Percentiles rank a stretch among this genome's conserved stretches.
Evolutionary conservation across 2,113 vertebrate genomes (phyloP).

Genomic region (Pleuronectes platessa): DNA sequence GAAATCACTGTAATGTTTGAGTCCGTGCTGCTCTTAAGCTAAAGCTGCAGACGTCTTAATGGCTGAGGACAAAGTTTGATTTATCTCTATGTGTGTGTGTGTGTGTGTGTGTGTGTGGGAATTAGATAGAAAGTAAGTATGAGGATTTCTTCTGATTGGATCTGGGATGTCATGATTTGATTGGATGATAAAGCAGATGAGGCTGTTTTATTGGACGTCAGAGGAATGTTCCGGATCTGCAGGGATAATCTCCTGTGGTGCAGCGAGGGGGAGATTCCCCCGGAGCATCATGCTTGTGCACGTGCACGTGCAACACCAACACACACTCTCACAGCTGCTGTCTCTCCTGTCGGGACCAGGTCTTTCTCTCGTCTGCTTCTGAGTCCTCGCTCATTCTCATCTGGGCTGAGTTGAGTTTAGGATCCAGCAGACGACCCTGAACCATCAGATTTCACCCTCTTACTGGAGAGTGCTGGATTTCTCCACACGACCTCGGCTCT

Average conservation of each 20-base stretch:
- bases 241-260: constrained; percentile 55
- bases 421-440: not conserved
- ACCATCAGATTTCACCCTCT: not conserved
- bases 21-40: constrained; percentile 19
- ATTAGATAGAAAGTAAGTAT: constrained; percentile 20
- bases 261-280: constrained; percentile 37
- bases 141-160: constrained; percentile 56
- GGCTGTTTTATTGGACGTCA: constrained; percentile 49
- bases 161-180: constrained; percentile 31
- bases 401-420: too few relatives aligned
- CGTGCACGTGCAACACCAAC: not conserved
- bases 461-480: not conserved
- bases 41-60: constrained; percentile 45
- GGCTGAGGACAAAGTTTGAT: constrained; percentile 4
- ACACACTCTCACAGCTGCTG: not conserved
- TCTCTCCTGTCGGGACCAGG: too few relatives aligned
- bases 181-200: constrained; percentile 53
- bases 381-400: too few relatives aligned
- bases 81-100: not conserved
- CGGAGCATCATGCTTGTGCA: not conserved
- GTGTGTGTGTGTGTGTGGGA: constrained; percentile 2
- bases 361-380: too few relatives aligned
- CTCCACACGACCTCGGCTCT: not conserved
- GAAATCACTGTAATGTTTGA: not conserved
- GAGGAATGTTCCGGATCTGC: constrained; percentile 43